These are phyloP conservation scores for Allygus modestus DNA, from an alignment of 2,888 invertebrate genomes.

Conservation along the genomic window DNA sequence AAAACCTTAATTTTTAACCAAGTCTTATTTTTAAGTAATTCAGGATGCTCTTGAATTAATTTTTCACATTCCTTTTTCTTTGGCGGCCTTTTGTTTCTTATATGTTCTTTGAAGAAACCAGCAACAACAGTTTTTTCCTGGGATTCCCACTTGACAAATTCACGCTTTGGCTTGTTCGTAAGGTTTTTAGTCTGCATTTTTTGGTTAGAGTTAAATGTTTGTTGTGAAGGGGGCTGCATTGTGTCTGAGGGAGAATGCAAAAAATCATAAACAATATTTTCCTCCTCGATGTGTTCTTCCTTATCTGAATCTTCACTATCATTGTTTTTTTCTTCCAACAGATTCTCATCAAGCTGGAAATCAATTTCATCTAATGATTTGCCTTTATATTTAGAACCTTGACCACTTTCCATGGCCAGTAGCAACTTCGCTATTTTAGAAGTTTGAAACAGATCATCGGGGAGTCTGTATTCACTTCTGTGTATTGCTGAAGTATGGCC, in stretches of 20 bases:
- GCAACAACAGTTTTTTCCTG: background rate
- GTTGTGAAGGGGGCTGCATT: too few species aligned
- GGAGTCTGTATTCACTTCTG: conserved; percentile 8
- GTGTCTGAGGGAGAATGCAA: too few species aligned
- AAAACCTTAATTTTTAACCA: too few species aligned
- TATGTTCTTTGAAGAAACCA: background rate
- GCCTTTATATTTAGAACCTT: background rate
- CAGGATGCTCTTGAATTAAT: too few species aligned
- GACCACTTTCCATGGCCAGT: conserved; percentile 13
- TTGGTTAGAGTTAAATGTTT: background rate
- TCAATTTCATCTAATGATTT: conserved; percentile 8
- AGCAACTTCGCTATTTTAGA: conserved; percentile 9
- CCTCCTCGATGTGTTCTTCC: background rate
- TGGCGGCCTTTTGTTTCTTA: background rate
- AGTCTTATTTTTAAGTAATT: too few species aligned
- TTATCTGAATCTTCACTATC: background rate
- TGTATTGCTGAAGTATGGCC: conserved; percentile 25
- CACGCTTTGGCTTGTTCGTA: background rate
- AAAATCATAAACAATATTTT: too few species aligned
- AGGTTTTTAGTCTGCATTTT: background rate
- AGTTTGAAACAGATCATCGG: conserved; percentile 27
- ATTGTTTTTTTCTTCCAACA: background rate
- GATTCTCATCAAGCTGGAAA: background rate
- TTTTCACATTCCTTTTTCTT: too few species aligned
- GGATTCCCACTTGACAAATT: background rate